Evolutionary conservation across 2,797 vertebrate species (phyloP).

Genomic region (Brotogeris chrysoptera): DNA sequence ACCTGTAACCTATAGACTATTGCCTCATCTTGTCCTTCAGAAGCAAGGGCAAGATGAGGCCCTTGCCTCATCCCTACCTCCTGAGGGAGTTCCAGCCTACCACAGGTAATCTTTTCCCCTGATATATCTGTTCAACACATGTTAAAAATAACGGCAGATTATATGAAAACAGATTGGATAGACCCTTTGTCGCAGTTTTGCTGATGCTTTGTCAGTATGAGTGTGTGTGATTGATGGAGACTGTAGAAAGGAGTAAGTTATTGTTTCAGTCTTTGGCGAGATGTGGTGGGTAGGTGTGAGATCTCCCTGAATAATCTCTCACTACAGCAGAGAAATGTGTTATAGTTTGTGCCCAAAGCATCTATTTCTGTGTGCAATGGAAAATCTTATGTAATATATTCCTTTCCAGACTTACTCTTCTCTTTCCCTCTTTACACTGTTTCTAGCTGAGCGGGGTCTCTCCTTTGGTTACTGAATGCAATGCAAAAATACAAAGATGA

Average conservation of each 20-base stretch:
- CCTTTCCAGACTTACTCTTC: neutral
- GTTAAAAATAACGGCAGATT: neutral
- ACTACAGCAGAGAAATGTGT: neutral
- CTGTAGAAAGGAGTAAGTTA: neutral
- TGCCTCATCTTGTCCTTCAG: neutral
- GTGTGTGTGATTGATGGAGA: neutral
- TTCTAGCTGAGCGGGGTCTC: neutral
- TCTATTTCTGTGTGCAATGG: neutral
- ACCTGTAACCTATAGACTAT: fast-evolving
- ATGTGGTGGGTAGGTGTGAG: neutral
- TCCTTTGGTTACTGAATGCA: neutral
- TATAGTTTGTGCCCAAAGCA: neutral
- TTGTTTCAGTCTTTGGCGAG: neutral
- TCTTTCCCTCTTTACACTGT: neutral
- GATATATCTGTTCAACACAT: fast-evolving
- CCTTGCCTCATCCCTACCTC: neutral
- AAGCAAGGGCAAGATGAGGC: neutral
- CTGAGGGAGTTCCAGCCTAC: neutral
- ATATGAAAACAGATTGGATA: neutral
- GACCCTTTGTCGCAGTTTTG: neutral
- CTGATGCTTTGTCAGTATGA: fast-evolving
- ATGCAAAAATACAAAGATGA: neutral
- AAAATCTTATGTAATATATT: neutral
- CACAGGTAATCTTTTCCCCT: neutral
- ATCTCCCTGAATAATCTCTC: neutral